Evolutionary conservation across 2,888 invertebrate genomes (phyloP), one percentile per base, ranked within the genome.

Genomic region (Osmoderma eremita): DNA sequence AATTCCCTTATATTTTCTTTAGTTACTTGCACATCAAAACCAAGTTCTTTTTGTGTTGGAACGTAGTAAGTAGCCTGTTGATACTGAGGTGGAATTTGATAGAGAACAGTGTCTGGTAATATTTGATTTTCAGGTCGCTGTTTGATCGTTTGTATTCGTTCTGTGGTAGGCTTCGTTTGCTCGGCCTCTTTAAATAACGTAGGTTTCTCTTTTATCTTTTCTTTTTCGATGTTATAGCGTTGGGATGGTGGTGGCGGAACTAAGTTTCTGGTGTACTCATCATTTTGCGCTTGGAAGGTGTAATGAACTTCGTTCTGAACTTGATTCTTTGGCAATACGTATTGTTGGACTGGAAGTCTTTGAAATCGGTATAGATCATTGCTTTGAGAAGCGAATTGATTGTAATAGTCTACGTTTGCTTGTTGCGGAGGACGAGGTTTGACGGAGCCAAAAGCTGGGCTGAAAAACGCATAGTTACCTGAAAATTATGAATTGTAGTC

Each of bases 241-340:
- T 85, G 84, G 0, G 82, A 80, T 61, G 79, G 80, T 10, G 86
- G 87, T 1, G 87, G 85, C 6, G 73, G 87, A 77, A 74, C 83
- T 74, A 78, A 80, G 78, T 79, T 86, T 80, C 75, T 82, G 72
- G 78, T 85, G 63, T 76, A 83, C 12, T 82, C 82, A 53, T 82
- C 81, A 41, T 78, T 79, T 67, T 78, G 77, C 15, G 71, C 72
- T 56, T 74, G 72, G 56, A 76, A 77, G 22, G 75, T 74, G 48
- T 73, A 78, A 49, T 74, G 73, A 12, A 76, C 75, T 20, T 78
- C 77, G 53, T 70, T 76, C 72, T 75, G 74, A 4, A 72, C 70
- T 6, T 75, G 77, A 63, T 71, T 67, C 45, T 75, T 75, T 8
- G 75, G 73, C n/a, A 76, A 58, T 10, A 75, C 70, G 56, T 73